Evolutionary conservation across 2,888 invertebrate genomes (phyloP), one percentile per base, ranked within the genome.

Genomic region (Trilocha varians): DNA sequence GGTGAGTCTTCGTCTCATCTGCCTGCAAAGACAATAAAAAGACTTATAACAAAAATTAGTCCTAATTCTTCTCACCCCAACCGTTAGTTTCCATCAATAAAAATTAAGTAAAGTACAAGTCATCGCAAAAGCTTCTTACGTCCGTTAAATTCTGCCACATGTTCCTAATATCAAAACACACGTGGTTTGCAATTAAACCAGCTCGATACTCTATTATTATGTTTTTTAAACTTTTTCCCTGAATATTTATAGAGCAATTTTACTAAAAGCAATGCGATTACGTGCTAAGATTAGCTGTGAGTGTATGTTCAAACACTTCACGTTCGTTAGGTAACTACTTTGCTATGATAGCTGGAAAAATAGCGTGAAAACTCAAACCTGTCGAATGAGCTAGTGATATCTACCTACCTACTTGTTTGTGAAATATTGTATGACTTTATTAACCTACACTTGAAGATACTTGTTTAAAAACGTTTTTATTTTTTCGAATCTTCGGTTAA

Each of bases 171-270:
- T 59, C 67, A 65, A 74, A 65, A 66, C 69, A 70, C 61, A 59
- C 49, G 57, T 67, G 73, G 72, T 77, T 78, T 62, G 78, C 78
- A 77, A 80, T 82, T 79, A 78, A 57, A 59, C 58, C 57, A 60
- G 52, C 48, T 54, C 72, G 72, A 80, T 78, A 78, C 66, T 57
- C 49, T 67, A 58, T 71, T 67, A 80, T 82, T 83, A 78, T 63
- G n/a, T 57, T 67, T 73, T 75, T 76, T 78, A 70, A 59, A 53
- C 62, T 60, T 63, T 66, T 64, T 68, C 60, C 58, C 66, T 80
- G 79, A 83, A 84, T 85, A 84, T 84, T 78, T 77, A 84, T 84
- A 64, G 62, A 68, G 82, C 62, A 78, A 84, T 85, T 85, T 82
- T 40, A 84, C 82, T 85, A 84, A 85, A 84, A 85, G 85, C 78